Percentiles rank a stretch among this genome's conserved stretches.
These are phyloP conservation scores for Actinostola sp. DNA, from an alignment of 92 coral and sea anemone species.

Conservation along the genomic window DNA sequence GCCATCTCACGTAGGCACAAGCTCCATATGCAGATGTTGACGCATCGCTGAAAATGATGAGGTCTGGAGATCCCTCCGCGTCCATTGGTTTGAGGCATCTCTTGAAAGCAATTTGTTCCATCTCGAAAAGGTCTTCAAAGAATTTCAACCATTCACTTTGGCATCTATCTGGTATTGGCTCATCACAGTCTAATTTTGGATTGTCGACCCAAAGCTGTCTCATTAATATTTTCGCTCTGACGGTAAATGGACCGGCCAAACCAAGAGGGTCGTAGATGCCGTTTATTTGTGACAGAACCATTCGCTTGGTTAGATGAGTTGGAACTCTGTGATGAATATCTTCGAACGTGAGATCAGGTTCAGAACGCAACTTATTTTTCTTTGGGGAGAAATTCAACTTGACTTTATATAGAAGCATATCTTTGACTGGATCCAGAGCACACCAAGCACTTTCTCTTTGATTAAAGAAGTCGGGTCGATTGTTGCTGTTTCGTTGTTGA, in stretches of 20 bases:
- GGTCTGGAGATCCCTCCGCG: slow-evolving; percentile 16
- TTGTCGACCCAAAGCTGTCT: slow-evolving; percentile 42
- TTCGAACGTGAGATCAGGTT: background rate
- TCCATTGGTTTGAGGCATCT: slow-evolving; percentile 31
- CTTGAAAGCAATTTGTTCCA: slow-evolving; percentile 8
- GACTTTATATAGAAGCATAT: slow-evolving; percentile 42
- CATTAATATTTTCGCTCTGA: slow-evolving; percentile 60
- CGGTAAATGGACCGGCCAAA: slow-evolving; percentile 54
- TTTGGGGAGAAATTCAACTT: slow-evolving; percentile 51
- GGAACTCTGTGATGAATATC: background rate
- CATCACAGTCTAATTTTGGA: slow-evolving; percentile 55
- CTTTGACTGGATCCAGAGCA: slow-evolving; percentile 37
- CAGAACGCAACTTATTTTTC: slow-evolving; percentile 25
- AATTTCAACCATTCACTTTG: slow-evolving; percentile 29
- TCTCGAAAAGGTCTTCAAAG: slow-evolving; percentile 19
- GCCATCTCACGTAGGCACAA: slow-evolving; percentile 60
- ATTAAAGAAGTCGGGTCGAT: background rate
- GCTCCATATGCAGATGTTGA: slow-evolving; percentile 55
- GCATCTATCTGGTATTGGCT: slow-evolving; percentile 39
- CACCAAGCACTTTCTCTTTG: slow-evolving; percentile 43
- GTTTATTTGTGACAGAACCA: slow-evolving; percentile 56
- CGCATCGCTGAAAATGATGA: slow-evolving; percentile 48
- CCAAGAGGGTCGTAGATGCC: slow-evolving; percentile 63
- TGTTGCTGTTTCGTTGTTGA: too few relatives aligned
- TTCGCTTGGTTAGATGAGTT: slow-evolving; percentile 45